Percentiles rank a stretch among this genome's conserved stretches.
These are phyloP conservation scores for Sebastes itinus DNA, from an alignment of 2,797 vertebrate species.

Conservation along the genomic window DNA sequence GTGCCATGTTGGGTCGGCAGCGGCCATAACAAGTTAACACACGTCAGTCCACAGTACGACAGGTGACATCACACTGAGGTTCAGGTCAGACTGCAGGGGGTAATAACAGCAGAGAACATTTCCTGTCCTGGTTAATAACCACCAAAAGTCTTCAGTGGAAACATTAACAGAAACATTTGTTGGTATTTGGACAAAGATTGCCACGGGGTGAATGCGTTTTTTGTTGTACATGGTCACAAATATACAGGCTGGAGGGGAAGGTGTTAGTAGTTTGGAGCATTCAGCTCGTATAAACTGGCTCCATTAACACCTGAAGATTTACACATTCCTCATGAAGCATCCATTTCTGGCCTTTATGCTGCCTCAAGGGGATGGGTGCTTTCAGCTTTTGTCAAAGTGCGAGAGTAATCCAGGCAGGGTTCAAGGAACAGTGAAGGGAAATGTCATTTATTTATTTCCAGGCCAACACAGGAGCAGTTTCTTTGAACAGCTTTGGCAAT, in stretches of 20 bases:
- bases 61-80: not conserved
- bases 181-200: not conserved
- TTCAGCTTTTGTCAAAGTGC: not conserved
- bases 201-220: not conserved
- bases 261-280: not conserved
- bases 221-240: not conserved
- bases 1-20: not conserved
- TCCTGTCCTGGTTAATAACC: constrained; percentile 7
- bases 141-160: not conserved
- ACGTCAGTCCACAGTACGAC: not conserved
- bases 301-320: not conserved
- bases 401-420: not conserved
- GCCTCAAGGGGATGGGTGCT: not conserved
- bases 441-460: not conserved
- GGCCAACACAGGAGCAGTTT: not conserved
- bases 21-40: not conserved
- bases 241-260: not conserved
- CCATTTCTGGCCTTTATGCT: not conserved
- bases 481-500: not conserved
- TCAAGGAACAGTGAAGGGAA: not conserved
- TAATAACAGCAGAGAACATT: not conserved
- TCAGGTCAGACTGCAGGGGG: not conserved
- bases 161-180: not conserved
- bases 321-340: not conserved
- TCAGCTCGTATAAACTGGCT: not conserved